These are phyloP conservation scores for Oryzias curvinotus DNA, from an alignment of 2,113 vertebrate genomes.

Conservation along the genomic window DNA sequence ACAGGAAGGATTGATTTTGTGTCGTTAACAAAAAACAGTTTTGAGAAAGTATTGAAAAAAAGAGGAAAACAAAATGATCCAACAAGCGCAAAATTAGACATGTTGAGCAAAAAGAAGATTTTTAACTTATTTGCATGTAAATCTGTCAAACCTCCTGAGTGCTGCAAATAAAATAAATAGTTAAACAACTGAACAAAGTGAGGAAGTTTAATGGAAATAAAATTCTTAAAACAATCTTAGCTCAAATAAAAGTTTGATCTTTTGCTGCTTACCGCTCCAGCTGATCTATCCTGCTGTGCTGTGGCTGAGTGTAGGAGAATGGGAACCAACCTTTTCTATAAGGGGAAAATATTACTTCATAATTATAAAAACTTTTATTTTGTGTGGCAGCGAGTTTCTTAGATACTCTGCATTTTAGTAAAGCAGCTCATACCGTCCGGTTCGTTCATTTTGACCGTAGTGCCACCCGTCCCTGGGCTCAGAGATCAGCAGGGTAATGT, in stretches of 20 bases:
- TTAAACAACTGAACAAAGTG: neutral
- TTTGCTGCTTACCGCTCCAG: conserved; percentile 64
- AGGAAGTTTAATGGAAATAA: neutral
- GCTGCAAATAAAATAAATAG: too few species aligned
- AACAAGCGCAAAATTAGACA: too few species aligned
- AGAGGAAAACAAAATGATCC: neutral
- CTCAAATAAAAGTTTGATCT: conserved; percentile 1
- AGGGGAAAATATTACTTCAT: conserved; percentile 8
- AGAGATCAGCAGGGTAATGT: conserved; percentile 80
- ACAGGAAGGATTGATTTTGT: conserved; percentile 19
- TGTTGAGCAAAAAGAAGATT: too few species aligned
- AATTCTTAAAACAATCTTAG: neutral
- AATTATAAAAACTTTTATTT: neutral
- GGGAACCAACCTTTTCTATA: conserved; percentile 88
- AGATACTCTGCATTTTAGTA: neutral
- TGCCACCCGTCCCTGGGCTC: conserved; percentile 86
- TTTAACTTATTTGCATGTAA: too few species aligned
- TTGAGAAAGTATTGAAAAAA: conserved; percentile 19
- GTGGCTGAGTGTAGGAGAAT: conserved; percentile 83
- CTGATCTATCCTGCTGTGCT: conserved; percentile 64
- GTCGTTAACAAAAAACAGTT: conserved; percentile 17
- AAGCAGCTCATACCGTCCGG: conserved; percentile 70
- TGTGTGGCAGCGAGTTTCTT: neutral
- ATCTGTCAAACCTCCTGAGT: too few species aligned
- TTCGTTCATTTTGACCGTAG: conserved; percentile 83